phyloP scores from a whole-genome alignment of 2,113 vertebrate genomes.

The Australoheros scitulus region DNA sequence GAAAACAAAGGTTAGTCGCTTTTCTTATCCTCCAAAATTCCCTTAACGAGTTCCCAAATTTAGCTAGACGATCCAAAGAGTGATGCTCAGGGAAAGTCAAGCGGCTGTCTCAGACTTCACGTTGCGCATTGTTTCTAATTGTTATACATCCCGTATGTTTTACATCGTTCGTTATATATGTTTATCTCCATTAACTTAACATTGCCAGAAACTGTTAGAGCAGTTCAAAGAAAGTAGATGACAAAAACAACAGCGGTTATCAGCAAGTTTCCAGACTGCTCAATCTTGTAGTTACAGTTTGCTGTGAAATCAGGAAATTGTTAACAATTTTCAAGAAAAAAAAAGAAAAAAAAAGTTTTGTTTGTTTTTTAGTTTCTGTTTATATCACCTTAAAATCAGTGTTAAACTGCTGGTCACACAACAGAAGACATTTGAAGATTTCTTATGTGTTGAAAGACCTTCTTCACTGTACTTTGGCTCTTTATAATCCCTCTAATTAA shows the following conservation, averaged over 20 bases:
- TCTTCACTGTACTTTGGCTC: not conserved
- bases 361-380: not conserved
- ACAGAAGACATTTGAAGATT: not conserved
- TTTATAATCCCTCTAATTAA: not conserved
- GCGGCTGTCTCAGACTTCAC: not conserved
- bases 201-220: not conserved
- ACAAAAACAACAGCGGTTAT: not conserved
- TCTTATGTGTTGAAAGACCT: not conserved
- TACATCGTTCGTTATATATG: not conserved
- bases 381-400: not conserved
- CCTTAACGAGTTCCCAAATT: not conserved
- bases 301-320: not conserved
- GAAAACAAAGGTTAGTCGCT: conserved; percentile 60
- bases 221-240: not conserved
- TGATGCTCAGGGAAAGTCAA: conserved; percentile 20
- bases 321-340: rapidly evolving
- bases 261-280: not conserved
- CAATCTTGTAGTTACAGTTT: not conserved
- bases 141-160: not conserved
- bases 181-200: not conserved
- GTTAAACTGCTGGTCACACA: not conserved
- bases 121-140: not conserved
- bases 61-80: not conserved
- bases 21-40: not conserved
- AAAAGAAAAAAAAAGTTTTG: not conserved